Evolutionary conservation across 2,113 vertebrate species (phyloP).

Genomic region (Xiphophorus hellerii): DNA sequence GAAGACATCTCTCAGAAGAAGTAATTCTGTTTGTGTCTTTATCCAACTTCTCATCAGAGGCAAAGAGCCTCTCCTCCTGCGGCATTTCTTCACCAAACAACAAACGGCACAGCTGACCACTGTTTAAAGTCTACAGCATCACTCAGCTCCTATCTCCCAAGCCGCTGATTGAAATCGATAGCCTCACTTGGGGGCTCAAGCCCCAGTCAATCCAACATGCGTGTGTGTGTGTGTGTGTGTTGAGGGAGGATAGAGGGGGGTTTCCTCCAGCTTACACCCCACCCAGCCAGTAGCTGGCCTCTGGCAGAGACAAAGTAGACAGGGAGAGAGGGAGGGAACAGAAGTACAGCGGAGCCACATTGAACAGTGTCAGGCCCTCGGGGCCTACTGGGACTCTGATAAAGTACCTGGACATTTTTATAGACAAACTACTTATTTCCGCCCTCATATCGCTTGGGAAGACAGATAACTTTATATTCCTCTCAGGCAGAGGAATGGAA

Average conservation of each 20-base stretch:
- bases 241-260: constrained; percentile 22
- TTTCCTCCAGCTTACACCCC: constrained; percentile 45
- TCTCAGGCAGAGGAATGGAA: constrained; percentile 78
- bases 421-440: constrained; percentile 86
- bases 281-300: constrained; percentile 64
- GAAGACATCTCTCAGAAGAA: constrained; percentile 38
- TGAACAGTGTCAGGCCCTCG: constrained; percentile 73
- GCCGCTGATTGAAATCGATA: constrained; percentile 77
- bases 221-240: not conserved
- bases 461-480: constrained; percentile 86
- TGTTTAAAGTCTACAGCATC: constrained; percentile 69
- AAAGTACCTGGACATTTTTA: constrained; percentile 86
- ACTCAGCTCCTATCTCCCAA: constrained; percentile 68
- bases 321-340: constrained; percentile 33
- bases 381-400: constrained; percentile 80
- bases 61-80: constrained; percentile 49
- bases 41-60: constrained; percentile 57
- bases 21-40: constrained; percentile 53
- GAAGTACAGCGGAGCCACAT: constrained; percentile 65
- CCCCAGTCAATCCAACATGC: constrained; percentile 64
- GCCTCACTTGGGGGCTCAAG: constrained; percentile 67
- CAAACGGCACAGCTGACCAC: constrained; percentile 55
- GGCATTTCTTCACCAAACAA: constrained; percentile 32
- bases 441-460: constrained; percentile 79
- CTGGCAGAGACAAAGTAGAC: constrained; percentile 66